Evolutionary conservation across 1,140 invertebrate genomes (phyloP).

Genomic region (Heliconius hermathena): DNA sequence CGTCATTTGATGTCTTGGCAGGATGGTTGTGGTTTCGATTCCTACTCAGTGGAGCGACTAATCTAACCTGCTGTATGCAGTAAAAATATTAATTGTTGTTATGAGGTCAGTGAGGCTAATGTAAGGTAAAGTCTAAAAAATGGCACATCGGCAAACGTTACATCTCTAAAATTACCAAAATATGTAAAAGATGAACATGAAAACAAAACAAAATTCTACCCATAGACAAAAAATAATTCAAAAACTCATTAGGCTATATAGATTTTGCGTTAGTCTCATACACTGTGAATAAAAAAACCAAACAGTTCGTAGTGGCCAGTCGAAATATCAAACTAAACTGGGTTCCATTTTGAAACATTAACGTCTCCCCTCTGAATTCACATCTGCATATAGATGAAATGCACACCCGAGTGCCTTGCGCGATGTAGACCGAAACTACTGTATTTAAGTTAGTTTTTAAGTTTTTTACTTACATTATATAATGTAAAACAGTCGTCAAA

Average conservation of each 20-base stretch:
- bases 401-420: not conserved
- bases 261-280: not conserved
- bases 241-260: constrained; percentile 2
- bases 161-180: too few relatives aligned
- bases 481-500: not conserved
- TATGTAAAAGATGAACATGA: too few relatives aligned
- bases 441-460: not conserved
- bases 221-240: not conserved
- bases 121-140: not conserved
- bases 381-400: constrained; percentile 14
- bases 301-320: not conserved
- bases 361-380: constrained; percentile 3
- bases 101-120: not conserved
- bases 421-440: constrained; percentile 1
- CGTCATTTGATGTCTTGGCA: too few relatives aligned
- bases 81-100: too few relatives aligned
- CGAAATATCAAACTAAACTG: constrained; percentile 11
- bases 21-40: too few relatives aligned
- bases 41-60: too few relatives aligned
- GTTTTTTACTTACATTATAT: not conserved
- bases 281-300: not conserved
- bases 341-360: constrained; percentile 26
- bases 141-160: not conserved
- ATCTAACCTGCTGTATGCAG: too few relatives aligned
- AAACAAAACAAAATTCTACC: not conserved